A percentile compares a stretch with the other conserved stretches of the same genome.
phyloP scores from a whole-genome alignment of 2,888 invertebrate genomes.

The Keiferia lycopersicella region DNA sequence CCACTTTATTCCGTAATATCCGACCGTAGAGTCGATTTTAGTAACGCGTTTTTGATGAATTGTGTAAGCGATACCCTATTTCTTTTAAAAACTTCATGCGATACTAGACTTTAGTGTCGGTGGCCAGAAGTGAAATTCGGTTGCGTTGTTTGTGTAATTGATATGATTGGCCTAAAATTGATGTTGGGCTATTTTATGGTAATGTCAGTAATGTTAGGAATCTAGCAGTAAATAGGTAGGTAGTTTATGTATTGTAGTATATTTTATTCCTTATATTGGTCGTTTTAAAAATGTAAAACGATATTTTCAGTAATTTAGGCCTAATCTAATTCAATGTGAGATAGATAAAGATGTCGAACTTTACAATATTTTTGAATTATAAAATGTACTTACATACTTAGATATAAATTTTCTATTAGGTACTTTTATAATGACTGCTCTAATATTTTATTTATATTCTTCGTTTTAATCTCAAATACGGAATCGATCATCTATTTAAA shows the following conservation, averaged over 20 bases:
- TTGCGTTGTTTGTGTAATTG: conserved; percentile 57
- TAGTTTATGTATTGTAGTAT: neutral
- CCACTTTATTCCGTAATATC: conserved; percentile 38
- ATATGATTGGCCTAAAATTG: conserved; percentile 62
- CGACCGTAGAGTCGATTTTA: conserved; percentile 33
- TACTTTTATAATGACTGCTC: too few species aligned
- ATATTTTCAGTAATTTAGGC: neutral
- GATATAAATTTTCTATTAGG: too few species aligned
- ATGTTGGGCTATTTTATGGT: conserved; percentile 32
- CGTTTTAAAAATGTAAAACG: neutral
- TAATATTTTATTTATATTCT: too few species aligned
- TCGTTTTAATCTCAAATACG: too few species aligned
- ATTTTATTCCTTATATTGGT: neutral
- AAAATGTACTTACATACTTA: too few species aligned
- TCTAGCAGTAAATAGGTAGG: conserved; percentile 3
- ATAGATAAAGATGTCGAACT: too few species aligned
- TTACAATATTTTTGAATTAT: too few species aligned
- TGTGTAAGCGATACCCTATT: conserved; percentile 76
- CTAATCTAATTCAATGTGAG: neutral
- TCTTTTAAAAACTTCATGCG: conserved; percentile 44
- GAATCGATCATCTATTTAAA: too few species aligned
- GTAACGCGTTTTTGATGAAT: conserved; percentile 30
- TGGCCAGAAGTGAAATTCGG: conserved; percentile 35
- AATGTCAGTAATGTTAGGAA: conserved; percentile 1
- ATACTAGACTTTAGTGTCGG: conserved; percentile 40